These are phyloP conservation scores for Crotalus viridis DNA, from an alignment of 2,113 vertebrate species.

Conservation along the genomic window DNA sequence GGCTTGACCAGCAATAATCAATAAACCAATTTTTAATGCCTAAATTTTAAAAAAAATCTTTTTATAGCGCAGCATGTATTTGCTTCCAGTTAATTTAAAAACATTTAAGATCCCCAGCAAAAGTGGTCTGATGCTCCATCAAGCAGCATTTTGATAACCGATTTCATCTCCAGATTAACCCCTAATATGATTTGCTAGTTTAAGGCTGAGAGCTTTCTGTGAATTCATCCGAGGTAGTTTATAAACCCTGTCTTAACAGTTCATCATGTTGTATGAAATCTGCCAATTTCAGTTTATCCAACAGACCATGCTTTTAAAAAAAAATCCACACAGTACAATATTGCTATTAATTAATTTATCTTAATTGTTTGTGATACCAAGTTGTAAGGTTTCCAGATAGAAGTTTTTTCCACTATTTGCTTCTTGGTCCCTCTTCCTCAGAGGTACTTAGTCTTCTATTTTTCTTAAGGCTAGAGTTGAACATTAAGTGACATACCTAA, in stretches of 20 bases:
- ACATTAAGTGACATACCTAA: neutral
- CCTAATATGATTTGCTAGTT: neutral
- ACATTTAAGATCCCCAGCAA: neutral
- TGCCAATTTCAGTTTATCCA: neutral
- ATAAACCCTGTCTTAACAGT: neutral
- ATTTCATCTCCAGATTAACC: neutral
- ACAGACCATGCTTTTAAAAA: neutral
- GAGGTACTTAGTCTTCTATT: neutral
- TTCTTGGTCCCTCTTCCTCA: neutral
- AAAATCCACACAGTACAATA: neutral
- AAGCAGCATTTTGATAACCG: neutral
- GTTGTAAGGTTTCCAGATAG: neutral
- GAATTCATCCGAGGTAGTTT: neutral
- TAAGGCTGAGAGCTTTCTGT: neutral
- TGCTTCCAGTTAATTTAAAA: neutral
- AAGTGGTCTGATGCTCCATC: neutral
- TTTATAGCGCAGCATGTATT: neutral
- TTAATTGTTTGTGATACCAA: neutral
- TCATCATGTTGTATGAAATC: neutral
- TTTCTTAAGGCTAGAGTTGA: neutral
- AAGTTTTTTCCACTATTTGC: neutral
- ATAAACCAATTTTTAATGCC: neutral
- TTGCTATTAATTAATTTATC: neutral
- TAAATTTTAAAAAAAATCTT: neutral
- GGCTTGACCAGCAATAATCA: neutral